phyloP scores from a whole-genome alignment of 2,113 vertebrate genomes.

The Chiloscyllium plagiosum region DNA sequence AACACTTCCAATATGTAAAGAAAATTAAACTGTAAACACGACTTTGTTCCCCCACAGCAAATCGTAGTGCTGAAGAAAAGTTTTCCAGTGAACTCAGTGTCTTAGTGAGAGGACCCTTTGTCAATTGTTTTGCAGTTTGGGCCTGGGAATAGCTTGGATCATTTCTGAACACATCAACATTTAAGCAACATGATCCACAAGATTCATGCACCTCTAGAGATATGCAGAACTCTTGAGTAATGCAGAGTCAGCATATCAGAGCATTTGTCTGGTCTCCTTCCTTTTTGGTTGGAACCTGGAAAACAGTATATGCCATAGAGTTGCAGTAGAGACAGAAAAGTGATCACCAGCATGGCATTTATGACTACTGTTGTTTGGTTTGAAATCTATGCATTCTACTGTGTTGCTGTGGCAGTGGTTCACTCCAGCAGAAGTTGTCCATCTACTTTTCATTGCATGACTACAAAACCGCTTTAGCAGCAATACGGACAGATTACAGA shows the following conservation, averaged over 20 bases:
- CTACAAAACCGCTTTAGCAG: neutral
- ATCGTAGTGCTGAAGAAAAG: neutral
- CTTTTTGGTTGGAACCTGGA: neutral
- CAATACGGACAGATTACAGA: neutral
- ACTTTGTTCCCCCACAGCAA: neutral
- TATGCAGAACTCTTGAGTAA: constrained; percentile 2
- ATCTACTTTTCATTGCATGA: neutral
- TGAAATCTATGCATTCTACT: neutral
- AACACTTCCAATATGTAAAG: constrained; percentile 25
- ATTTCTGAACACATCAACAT: neutral
- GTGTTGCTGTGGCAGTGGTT: neutral
- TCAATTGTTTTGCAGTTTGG: neutral
- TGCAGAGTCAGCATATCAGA: neutral
- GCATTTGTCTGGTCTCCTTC: neutral
- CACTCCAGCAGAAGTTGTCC: neutral
- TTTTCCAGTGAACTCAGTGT: neutral
- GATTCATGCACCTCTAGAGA: neutral
- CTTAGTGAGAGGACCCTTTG: neutral
- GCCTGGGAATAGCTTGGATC: neutral
- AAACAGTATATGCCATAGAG: neutral
- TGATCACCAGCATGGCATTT: neutral
- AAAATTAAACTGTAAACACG: constrained; percentile 34
- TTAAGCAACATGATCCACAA: neutral
- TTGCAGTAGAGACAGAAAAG: neutral
- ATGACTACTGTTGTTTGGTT: neutral